phyloP scores from a whole-genome alignment of 35 echinoderm and acorn worm genomes.

The Ophioderma brevispina region DNA sequence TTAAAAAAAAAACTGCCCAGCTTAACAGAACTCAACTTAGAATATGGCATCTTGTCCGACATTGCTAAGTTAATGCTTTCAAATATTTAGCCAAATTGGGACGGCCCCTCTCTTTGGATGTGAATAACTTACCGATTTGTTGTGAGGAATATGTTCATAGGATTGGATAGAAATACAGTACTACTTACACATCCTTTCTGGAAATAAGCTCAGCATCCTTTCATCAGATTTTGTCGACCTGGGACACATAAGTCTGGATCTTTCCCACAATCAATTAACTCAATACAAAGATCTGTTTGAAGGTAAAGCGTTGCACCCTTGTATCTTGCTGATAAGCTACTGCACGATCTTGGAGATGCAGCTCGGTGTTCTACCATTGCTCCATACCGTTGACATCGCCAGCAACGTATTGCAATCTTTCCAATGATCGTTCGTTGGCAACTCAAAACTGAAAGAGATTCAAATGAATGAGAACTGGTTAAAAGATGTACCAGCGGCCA shows the following conservation, averaged over 20 bases:
- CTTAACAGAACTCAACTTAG: neutral
- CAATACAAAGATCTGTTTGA: neutral
- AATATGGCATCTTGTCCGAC: neutral
- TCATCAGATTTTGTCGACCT: neutral
- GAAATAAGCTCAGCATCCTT: neutral
- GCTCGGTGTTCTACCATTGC: neutral
- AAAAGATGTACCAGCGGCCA: neutral
- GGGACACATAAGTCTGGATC: conserved; percentile 3
- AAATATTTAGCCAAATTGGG: neutral
- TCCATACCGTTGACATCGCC: neutral
- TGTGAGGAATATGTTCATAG: neutral
- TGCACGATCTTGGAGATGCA: neutral
- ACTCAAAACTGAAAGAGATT: neutral
- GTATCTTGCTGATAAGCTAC: neutral
- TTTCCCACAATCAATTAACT: neutral
- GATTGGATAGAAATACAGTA: neutral
- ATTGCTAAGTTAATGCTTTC: neutral
- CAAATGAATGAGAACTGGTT: neutral
- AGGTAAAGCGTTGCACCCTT: neutral
- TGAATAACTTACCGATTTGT: neutral
- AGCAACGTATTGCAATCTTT: neutral
- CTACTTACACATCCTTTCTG: neutral
- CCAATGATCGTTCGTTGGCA: neutral
- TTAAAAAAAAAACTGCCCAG: neutral
- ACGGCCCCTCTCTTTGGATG: neutral